Conservation (phyloP, 2,113 vertebrate species). For the Laticauda laticaudata region DNA sequence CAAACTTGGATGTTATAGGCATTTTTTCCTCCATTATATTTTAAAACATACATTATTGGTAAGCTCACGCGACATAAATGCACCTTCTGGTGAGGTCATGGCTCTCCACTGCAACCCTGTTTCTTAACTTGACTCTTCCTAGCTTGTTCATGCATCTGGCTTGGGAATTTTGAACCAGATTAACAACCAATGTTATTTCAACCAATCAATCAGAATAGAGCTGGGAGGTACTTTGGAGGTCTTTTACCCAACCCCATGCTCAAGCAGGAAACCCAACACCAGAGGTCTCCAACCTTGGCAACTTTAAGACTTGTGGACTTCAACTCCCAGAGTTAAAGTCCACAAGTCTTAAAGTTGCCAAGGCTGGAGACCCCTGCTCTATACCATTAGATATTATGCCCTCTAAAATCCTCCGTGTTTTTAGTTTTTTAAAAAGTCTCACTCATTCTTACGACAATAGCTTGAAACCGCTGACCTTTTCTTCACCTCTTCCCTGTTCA, state of each 20-base stretch:
- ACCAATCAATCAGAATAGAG: background rate
- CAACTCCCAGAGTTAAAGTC: no score
- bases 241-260: background rate
- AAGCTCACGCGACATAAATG: background rate
- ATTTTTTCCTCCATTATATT: background rate
- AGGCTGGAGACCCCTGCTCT: background rate
- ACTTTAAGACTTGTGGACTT: no score
- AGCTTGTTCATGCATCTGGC: background rate
- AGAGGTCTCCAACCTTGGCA: no score
- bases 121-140: background rate
- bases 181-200: background rate
- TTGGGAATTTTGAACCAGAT: background rate
- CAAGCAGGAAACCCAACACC: background rate
- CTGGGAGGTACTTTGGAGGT: background rate
- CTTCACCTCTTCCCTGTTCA: constrained; percentile 46
- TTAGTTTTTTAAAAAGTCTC: background rate
- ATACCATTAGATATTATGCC: background rate
- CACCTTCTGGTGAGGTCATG: background rate
- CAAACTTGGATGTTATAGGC: background rate
- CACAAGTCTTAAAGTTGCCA: no score
- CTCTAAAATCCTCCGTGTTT: background rate
- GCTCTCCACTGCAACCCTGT: background rate
- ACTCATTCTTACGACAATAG: constrained; percentile 49
- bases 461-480: constrained; percentile 56
- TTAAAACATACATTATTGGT: background rate